Evolutionary conservation across 1,140 invertebrate genomes (phyloP).

Genomic region (Triops longicaudatus): DNA sequence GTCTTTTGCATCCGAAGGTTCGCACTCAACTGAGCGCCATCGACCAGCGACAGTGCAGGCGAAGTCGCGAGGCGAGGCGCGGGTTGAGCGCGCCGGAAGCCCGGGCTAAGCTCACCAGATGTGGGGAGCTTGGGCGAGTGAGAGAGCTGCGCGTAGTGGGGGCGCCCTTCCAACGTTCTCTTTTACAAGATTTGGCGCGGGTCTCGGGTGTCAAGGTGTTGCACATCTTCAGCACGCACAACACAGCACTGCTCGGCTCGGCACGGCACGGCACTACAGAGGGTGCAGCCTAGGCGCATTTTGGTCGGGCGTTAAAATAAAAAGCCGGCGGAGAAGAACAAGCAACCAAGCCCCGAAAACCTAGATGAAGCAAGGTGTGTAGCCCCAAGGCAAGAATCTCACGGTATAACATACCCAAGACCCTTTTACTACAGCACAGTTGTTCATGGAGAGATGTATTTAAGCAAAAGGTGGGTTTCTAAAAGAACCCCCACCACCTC

Average conservation of each 20-base stretch:
- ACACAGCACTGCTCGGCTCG: too few relatives aligned
- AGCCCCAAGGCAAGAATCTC: neutral
- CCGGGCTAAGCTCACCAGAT: neutral
- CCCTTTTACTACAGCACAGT: too few relatives aligned
- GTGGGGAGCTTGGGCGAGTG: neutral
- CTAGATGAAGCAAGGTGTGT: conserved; percentile 11
- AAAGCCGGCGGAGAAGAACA: neutral
- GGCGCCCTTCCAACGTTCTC: too few relatives aligned
- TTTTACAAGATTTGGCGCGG: neutral
- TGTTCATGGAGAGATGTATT: too few relatives aligned
- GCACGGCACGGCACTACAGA: neutral
- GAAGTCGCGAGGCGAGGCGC: neutral
- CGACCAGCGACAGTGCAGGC: neutral
- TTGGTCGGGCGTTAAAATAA: neutral
- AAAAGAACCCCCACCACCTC: too few relatives aligned
- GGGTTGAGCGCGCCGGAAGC: neutral
- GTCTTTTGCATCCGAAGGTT: neutral
- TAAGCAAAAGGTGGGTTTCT: too few relatives aligned
- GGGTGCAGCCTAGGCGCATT: neutral
- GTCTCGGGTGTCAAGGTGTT: conserved; percentile 6
- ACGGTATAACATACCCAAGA: neutral
- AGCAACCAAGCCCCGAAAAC: neutral
- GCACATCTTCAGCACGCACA: neutral
- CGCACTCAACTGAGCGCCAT: neutral
- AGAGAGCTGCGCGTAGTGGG: too few relatives aligned